These are phyloP conservation scores for Nomada flava DNA, from an alignment of 2,888 invertebrate genomes.

Conservation along the genomic window DNA sequence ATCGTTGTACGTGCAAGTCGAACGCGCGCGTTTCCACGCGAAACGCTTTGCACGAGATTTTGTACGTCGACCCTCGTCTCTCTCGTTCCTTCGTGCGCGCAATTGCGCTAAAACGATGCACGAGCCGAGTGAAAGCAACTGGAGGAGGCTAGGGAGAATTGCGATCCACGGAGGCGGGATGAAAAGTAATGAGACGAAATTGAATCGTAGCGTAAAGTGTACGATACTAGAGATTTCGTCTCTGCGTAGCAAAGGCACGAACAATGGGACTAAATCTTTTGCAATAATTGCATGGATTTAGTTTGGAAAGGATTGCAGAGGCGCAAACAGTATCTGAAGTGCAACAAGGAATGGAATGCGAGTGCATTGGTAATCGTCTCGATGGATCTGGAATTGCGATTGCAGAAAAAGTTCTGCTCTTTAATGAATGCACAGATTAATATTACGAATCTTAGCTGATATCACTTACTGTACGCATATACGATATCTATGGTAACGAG, in stretches of 20 bases:
- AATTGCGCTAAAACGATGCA: not conserved
- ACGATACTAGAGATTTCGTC: not conserved
- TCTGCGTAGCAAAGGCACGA: no score
- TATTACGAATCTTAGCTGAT: no score
- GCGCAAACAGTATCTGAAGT: not conserved
- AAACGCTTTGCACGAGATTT: conserved; percentile 14
- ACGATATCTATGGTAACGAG: no score
- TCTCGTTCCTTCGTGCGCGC: not conserved
- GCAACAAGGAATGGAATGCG: not conserved
- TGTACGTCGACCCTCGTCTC: conserved; percentile 5
- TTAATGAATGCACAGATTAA: no score
- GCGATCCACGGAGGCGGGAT: not conserved
- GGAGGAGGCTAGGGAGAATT: conserved; percentile 2
- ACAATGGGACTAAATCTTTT: no score
- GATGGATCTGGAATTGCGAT: not conserved
- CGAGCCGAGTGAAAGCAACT: conserved; percentile 20
- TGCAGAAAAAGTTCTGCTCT: no score
- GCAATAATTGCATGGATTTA: not conserved
- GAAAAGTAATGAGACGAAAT: conserved; percentile 13
- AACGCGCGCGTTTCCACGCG: not conserved
- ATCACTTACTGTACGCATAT: no score
- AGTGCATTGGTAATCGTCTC: not conserved
- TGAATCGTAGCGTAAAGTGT: not conserved
- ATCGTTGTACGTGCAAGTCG: conserved; percentile 54
- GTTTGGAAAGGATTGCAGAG: not conserved